Conservation (phyloP, 2,888 invertebrate genomes). For the Megamerina dolium region DNA sequence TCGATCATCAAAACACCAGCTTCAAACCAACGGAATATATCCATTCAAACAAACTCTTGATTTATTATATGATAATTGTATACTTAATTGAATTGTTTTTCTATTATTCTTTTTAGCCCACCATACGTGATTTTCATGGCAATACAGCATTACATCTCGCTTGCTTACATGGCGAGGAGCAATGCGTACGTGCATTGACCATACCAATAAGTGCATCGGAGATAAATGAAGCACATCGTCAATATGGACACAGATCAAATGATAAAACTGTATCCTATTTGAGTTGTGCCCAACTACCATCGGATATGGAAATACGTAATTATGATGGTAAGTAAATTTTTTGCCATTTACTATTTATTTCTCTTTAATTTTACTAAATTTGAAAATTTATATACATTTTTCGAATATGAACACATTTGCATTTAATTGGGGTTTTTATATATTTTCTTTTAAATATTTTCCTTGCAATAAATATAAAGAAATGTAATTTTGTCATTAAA, state of each 20-base stretch:
- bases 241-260: slow-evolving; percentile 45
- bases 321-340: slow-evolving; percentile 82
- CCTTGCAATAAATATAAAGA: too few species aligned
- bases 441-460: too few species aligned
- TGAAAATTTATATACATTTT: slow-evolving; percentile 1
- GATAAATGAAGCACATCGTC: slow-evolving; percentile 46
- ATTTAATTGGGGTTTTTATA: not conserved
- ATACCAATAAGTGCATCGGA: slow-evolving; percentile 57
- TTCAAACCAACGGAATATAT: too few species aligned
- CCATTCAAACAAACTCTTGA: too few species aligned
- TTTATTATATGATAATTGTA: not conserved
- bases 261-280: slow-evolving; percentile 39
- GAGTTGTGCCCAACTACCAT: slow-evolving; percentile 50
- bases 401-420: not conserved
- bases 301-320: slow-evolving; percentile 72
- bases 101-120: slow-evolving; percentile 43
- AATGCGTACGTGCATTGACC: slow-evolving; percentile 68
- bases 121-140: slow-evolving; percentile 65
- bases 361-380: too few species aligned
- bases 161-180: slow-evolving; percentile 61
- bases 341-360: too few species aligned
- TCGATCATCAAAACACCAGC: too few species aligned
- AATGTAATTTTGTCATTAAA: not conserved
- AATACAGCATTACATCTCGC: slow-evolving; percentile 86
- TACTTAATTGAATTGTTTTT: slow-evolving; percentile 1